Percentiles rank a stretch among this genome's conserved stretches.
Evolutionary conservation across 2,113 vertebrate genomes (phyloP).

Genomic region (Crypturellus undulatus): DNA sequence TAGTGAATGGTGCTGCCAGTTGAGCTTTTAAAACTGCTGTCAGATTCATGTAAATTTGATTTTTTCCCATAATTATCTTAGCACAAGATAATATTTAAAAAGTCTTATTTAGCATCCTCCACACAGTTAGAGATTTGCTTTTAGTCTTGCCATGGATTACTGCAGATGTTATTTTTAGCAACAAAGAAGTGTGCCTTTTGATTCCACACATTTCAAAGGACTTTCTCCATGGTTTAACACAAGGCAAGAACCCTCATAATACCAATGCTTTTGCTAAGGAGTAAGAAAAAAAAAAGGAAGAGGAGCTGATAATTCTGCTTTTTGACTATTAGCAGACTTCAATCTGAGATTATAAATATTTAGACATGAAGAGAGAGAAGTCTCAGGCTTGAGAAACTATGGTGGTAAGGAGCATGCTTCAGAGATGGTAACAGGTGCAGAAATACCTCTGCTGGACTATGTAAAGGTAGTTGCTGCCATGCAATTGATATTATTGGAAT

Average conservation of each 20-base stretch:
- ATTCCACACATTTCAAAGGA: not conserved
- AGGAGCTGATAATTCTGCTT: not conserved
- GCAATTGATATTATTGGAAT: not conserved
- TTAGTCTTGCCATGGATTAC: not conserved
- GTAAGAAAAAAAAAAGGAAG: not conserved
- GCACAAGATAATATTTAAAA: not conserved
- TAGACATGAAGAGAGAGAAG: not conserved
- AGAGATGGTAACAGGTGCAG: not conserved
- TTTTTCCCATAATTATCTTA: not conserved
- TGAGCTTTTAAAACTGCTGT: conserved; percentile 33
- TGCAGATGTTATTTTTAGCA: not conserved
- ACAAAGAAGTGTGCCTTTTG: not conserved
- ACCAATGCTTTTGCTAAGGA: not conserved
- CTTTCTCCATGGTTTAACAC: not conserved
- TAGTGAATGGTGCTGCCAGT: not conserved
- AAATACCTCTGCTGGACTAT: not conserved
- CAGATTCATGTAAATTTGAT: not conserved
- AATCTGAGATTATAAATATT: not conserved
- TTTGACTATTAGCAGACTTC: not conserved
- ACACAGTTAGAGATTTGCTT: not conserved
- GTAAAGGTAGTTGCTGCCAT: not conserved
- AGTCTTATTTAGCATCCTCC: conserved; percentile 1
- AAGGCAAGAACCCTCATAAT: not conserved
- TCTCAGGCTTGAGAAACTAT: not conserved
- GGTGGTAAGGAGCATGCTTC: not conserved